phyloP scores from a whole-genome alignment of 2,888 invertebrate genomes.

The Drosophila formosana region DNA sequence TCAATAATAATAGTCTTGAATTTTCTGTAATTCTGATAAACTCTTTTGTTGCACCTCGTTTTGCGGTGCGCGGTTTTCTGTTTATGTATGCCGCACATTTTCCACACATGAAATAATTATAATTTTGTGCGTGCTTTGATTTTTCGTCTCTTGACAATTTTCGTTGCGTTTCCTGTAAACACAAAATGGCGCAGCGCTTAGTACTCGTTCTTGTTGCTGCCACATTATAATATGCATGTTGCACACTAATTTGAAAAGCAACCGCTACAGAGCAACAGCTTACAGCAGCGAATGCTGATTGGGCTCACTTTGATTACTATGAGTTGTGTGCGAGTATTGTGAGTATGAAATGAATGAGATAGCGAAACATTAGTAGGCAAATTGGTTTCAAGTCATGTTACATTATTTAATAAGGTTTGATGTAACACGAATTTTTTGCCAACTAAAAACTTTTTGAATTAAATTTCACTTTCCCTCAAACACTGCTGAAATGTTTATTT shows the following conservation, averaged over 20 bases:
- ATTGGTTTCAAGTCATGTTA: background rate
- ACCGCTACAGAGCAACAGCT: conserved; percentile 54
- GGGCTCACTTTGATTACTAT: conserved; percentile 48
- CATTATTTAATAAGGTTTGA: background rate
- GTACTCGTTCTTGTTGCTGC: conserved; percentile 28
- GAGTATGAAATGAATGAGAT: conserved; percentile 4
- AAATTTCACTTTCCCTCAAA: background rate
- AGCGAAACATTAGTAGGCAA: no score
- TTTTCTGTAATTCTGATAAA: conserved; percentile 1
- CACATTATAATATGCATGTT: conserved; percentile 38
- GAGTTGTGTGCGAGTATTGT: conserved; percentile 14
- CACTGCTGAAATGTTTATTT: background rate
- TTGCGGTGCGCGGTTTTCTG: conserved; percentile 34
- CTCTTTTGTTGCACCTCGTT: conserved; percentile 36
- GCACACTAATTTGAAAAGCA: conserved; percentile 39
- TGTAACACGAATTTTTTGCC: background rate
- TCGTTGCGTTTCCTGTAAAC: conserved; percentile 59
- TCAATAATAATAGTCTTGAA: background rate
- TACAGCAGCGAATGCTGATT: conserved; percentile 29
- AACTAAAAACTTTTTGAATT: background rate
- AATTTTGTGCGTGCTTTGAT: conserved; percentile 77
- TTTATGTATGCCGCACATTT: conserved; percentile 66
- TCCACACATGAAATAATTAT: conserved; percentile 75
- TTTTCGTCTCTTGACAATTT: conserved; percentile 73
- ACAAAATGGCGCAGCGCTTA: conserved; percentile 49